Evolutionary conservation across 1,140 invertebrate species (phyloP).

Genomic region (Onthophagus taurus): DNA sequence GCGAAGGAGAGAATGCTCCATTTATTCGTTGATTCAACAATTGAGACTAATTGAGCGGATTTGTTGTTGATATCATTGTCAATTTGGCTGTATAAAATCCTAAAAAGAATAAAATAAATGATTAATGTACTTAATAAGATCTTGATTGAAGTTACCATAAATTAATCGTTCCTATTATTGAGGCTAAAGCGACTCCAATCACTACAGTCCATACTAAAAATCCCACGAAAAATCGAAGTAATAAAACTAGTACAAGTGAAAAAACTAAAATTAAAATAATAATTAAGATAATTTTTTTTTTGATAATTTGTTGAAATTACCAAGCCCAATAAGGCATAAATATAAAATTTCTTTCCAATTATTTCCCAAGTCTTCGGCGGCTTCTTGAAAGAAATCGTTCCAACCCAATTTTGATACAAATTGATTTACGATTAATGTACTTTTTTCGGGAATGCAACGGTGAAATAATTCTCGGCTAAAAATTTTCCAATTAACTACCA

Average conservation of each 20-base stretch:
- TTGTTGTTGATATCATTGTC: conserved; percentile 7
- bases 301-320: conserved; percentile 34
- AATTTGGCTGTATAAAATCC: conserved; percentile 22
- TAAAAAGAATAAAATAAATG: conserved; percentile 9
- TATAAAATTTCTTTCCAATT: conserved; percentile 55
- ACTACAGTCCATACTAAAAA: conserved; percentile 62
- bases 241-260: conserved; percentile 48
- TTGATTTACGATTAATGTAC: conserved; percentile 35
- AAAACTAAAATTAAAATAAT: conserved; percentile 41
- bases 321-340: conserved; percentile 50
- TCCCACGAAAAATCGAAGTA: conserved; percentile 53
- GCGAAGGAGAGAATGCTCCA: conserved; percentile 46
- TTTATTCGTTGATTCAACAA: conserved; percentile 18
- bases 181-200: conserved; percentile 46
- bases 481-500: no score
- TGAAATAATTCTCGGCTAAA: conserved; percentile 44
- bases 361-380: conserved; percentile 48
- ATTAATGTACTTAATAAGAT: background rate
- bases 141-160: conserved; percentile 50
- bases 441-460: conserved; percentile 44
- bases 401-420: conserved; percentile 44
- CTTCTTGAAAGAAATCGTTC: conserved; percentile 46
- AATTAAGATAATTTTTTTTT: conserved; percentile 11
- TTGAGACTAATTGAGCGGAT: conserved; percentile 6
- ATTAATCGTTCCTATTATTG: conserved; percentile 49